Conservation (phyloP, 2,113 vertebrate species). For the Neolamprologus ventralis region DNA sequence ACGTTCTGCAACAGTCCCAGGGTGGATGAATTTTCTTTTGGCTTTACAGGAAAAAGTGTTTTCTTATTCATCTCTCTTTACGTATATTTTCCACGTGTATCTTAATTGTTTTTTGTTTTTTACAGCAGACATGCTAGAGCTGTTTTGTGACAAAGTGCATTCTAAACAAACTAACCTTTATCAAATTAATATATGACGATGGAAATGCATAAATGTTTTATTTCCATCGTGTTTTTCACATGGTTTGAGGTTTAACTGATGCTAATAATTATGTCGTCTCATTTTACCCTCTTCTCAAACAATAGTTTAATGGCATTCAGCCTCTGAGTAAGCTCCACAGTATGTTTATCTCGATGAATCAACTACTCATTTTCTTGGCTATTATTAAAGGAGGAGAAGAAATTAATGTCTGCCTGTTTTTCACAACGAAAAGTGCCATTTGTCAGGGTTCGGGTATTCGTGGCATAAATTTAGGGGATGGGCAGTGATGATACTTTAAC, state of each 20-base stretch:
- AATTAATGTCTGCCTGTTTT: background rate
- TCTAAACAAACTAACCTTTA: background rate
- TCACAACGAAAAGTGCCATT: background rate
- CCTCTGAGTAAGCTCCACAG: background rate
- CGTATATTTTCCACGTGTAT: background rate
- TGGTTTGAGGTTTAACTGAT: background rate
- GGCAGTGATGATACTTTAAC: conserved; percentile 3
- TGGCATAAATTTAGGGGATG: background rate
- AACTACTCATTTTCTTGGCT: background rate
- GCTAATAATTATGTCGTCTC: background rate
- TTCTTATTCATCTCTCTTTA: background rate
- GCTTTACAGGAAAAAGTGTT: background rate
- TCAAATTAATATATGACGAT: background rate
- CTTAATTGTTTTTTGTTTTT: background rate
- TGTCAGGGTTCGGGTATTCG: background rate
- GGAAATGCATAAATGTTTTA: background rate
- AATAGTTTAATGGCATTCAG: background rate
- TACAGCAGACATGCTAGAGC: background rate
- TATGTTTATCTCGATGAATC: background rate
- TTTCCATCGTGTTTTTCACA: background rate
- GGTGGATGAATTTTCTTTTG: background rate
- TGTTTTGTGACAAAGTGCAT: background rate
- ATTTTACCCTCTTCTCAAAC: background rate
- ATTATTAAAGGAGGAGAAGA: background rate
- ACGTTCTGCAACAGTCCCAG: background rate